phyloP scores from a whole-genome alignment of 2,888 invertebrate species.

The Arctia plantaginis region DNA sequence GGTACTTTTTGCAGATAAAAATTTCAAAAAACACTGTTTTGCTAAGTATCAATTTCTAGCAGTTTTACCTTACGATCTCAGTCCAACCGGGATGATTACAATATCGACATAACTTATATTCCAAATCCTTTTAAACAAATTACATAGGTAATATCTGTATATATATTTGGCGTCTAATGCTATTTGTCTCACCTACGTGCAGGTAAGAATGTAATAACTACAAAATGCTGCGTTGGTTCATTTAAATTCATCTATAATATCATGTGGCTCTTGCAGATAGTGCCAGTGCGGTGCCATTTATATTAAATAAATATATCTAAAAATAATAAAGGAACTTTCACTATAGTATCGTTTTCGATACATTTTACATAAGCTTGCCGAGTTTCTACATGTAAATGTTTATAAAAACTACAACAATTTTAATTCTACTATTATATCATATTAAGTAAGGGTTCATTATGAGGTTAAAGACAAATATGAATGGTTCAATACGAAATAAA shows the following conservation, averaged over 20 bases:
- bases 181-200: conserved; percentile 26
- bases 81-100: not conserved
- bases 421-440: conserved; percentile 45
- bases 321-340: conserved; percentile 52
- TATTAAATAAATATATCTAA: conserved; percentile 49
- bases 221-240: conserved; percentile 44
- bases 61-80: not conserved
- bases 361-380: conserved; percentile 41
- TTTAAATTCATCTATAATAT: conserved; percentile 44
- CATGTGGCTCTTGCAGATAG: conserved; percentile 43
- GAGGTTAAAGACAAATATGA: conserved; percentile 35
- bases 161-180: conserved; percentile 25
- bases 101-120: conserved; percentile 4
- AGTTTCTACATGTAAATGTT: conserved; percentile 55
- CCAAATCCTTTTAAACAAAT: conserved; percentile 18
- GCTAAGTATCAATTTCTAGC: not conserved
- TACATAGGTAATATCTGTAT: not conserved
- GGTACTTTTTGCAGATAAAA: not conserved
- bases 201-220: conserved; percentile 32
- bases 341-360: conserved; percentile 29
- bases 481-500: conserved; percentile 43
- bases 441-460: conserved; percentile 29
- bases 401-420: conserved; percentile 63
- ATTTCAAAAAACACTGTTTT: not conserved
- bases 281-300: conserved; percentile 47